A percentile compares a stretch with the other conserved stretches of the same genome.
phyloP scores from a whole-genome alignment of 1,140 invertebrate genomes.

The Drosophila kohkoa region DNA sequence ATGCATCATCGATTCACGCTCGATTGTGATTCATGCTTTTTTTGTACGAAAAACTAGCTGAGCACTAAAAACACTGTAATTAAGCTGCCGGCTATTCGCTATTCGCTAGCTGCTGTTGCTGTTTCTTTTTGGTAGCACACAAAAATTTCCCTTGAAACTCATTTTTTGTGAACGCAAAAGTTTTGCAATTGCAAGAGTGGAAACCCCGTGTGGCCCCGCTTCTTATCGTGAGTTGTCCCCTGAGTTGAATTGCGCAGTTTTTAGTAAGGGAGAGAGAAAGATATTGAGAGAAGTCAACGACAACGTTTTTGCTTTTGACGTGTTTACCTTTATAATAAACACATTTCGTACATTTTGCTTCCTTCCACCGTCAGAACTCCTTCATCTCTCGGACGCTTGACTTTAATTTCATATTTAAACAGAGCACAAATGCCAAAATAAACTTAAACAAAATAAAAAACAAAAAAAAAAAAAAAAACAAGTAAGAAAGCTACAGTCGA shows the following conservation, averaged over 20 bases:
- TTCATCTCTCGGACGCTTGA: neutral
- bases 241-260: conserved; percentile 61
- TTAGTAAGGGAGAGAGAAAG: neutral
- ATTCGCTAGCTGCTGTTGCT: neutral
- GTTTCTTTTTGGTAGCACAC: neutral
- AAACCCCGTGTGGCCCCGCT: neutral
- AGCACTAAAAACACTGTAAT: conserved; percentile 45
- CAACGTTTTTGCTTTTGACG: conserved; percentile 69
- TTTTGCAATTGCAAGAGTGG: conserved; percentile 25
- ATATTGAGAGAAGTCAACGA: conserved; percentile 54
- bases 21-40: conserved; percentile 13
- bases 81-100: conserved; percentile 28
- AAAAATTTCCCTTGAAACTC: conserved; percentile 13
- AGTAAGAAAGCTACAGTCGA: no score
- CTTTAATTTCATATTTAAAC: conserved; percentile 65
- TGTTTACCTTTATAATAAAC: conserved; percentile 80
- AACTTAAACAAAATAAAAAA: conserved; percentile 12
- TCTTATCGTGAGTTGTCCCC: conserved; percentile 12
- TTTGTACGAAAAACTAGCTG: conserved; percentile 26
- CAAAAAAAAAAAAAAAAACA: conserved; percentile 18
- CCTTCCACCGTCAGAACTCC: conserved; percentile 41
- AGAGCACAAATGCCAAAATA: conserved; percentile 58
- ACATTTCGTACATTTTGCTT: conserved; percentile 72
- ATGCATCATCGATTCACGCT: conserved; percentile 27
- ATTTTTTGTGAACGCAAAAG: conserved; percentile 1